Evolutionary conservation across 2,797 vertebrate species (phyloP).

Genomic region (Rallus crepitans): DNA sequence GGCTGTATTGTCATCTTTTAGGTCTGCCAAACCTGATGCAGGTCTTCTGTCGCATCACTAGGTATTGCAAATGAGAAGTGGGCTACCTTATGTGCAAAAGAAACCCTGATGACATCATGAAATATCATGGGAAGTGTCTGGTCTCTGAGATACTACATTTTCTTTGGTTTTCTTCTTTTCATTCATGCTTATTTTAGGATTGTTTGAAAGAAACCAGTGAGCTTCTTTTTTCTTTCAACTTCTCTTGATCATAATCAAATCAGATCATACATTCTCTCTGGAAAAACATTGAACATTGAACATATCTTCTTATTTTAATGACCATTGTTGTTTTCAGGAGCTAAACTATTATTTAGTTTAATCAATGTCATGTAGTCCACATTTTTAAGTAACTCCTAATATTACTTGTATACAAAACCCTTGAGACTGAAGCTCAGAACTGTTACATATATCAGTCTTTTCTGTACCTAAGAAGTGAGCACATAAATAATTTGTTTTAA

Average conservation of each 20-base stretch:
- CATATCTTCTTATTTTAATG: rapidly evolving
- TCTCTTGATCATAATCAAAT: not conserved
- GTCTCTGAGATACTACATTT: not conserved
- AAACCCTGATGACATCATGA: not conserved
- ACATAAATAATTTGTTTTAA: not conserved
- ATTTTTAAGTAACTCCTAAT: not conserved
- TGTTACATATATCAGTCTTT: not conserved
- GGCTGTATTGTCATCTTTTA: not conserved
- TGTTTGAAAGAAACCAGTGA: not conserved
- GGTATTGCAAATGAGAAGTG: not conserved
- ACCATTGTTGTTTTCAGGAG: not conserved
- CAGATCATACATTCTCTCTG: not conserved
- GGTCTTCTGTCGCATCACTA: not conserved
- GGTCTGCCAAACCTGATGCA: not conserved
- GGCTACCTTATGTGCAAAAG: not conserved
- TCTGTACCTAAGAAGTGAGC: not conserved
- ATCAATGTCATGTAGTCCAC: not conserved
- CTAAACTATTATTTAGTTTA: not conserved
- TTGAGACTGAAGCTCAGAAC: not conserved
- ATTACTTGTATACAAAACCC: not conserved
- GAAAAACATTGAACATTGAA: not conserved
- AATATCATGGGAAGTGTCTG: not conserved
- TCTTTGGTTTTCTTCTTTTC: not conserved
- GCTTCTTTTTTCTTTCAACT: rapidly evolving
- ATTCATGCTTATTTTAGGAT: not conserved